These are phyloP conservation scores for Heliconius aoede DNA, from an alignment of 2,888 invertebrate species.

Conservation along the genomic window DNA sequence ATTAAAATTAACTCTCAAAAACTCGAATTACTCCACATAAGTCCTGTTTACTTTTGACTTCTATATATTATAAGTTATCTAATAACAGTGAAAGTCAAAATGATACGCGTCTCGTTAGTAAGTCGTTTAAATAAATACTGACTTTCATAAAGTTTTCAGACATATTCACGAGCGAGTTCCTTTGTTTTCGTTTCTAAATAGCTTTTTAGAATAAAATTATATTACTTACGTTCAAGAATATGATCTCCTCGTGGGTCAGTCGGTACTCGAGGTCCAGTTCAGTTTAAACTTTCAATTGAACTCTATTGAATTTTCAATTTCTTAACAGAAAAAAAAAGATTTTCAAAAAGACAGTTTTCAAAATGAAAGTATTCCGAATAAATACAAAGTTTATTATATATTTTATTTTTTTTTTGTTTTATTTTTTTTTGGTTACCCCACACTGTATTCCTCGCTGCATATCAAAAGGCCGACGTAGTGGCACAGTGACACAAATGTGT, in stretches of 20 bases:
- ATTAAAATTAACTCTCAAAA: not conserved
- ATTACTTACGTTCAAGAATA: not conserved
- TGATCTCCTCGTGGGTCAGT: not conserved
- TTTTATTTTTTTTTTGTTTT: too few relatives aligned
- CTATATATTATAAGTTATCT: not conserved
- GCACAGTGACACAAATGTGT: too few relatives aligned
- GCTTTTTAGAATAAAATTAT: constrained; percentile 9
- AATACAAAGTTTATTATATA: too few relatives aligned
- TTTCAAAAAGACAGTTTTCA: too few relatives aligned
- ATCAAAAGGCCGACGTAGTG: too few relatives aligned
- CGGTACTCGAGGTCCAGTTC: too few relatives aligned
- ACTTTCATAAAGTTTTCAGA: constrained; percentile 19
- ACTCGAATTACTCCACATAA: not conserved
- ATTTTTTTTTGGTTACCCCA: too few relatives aligned
- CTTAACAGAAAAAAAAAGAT: too few relatives aligned
- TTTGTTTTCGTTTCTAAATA: constrained; percentile 12
- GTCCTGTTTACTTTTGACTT: not conserved
- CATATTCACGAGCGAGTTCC: constrained; percentile 10
- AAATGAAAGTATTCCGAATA: too few relatives aligned
- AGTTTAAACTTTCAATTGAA: too few relatives aligned
- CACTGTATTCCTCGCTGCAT: too few relatives aligned
- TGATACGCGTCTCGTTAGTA: constrained; percentile 8
- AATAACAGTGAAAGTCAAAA: not conserved
- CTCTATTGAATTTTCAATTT: too few relatives aligned
- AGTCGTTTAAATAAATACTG: constrained; percentile 5